Evolutionary conservation across 2,797 vertebrate species (phyloP), one percentile per base, ranked within the genome.

Genomic region (Epinephelus coioides): DNA sequence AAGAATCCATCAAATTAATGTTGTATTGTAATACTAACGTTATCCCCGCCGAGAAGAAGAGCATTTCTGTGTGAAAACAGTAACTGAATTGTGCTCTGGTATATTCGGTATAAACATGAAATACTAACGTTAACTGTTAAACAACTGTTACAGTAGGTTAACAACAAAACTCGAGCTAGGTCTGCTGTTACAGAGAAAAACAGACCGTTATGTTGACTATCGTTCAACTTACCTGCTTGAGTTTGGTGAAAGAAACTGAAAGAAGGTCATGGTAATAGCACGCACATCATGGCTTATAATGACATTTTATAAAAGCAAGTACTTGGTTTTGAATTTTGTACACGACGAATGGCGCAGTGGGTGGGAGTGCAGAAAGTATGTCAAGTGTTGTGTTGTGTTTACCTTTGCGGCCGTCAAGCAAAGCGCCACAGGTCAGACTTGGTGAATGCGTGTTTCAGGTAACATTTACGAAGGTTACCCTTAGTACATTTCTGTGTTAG

Each of bases 1-100:
- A 21, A 2, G 2, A 75, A 69, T 30, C 4, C 0, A 9, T 5
- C 14, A 13, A 17, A 40, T 19, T 11, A 14, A 5, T 19, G 6
- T 11, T 34, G 0, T 25, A 34, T 7, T 34, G 34, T 34, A 34
- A 8, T 34, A 2, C 8, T 8, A 7, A 34, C 34, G 34, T 8
- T 34, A 34, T 34, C 34, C 34, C 34, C 34, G 34, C 34, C 34
- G 6, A 34, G 34, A 34, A 34, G 34, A 34, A 34, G 34, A 34
- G 34, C 34, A 34, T 34, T 34, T 34, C 34, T 34, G 7, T 14
- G 0, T 5, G 0, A 2, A 59, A 21, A 10, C 40, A 8, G 1
- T 25, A 34, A 34, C 34, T 34, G 6, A 6, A 34, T 34, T 34
- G 7, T 2, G 6, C 4, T 0, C 4, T 27, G 6, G 0, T 18